Percentiles rank a stretch among this genome's conserved stretches.
These are phyloP conservation scores for Athene noctua DNA, from an alignment of 2,113 vertebrate species.

Conservation along the genomic window DNA sequence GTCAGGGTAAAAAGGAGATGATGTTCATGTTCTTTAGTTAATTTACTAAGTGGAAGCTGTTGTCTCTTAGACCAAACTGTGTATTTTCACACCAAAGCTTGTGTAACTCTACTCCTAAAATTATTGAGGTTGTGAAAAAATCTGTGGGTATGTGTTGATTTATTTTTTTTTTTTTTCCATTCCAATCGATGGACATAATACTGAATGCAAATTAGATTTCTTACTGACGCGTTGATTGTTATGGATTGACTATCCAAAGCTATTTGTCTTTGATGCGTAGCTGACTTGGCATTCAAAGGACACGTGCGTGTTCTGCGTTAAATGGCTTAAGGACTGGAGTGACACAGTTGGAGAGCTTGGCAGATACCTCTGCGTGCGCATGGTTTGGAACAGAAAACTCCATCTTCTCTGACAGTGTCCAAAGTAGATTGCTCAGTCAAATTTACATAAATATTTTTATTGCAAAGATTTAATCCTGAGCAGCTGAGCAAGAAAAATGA, in stretches of 20 bases:
- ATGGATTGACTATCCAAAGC: not conserved
- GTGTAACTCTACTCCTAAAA: not conserved
- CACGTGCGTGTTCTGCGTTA: conserved; percentile 13
- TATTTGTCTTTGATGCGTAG: not conserved
- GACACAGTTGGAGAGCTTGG: conserved; percentile 39
- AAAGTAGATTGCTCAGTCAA: not conserved
- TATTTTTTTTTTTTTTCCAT: not conserved
- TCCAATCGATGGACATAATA: not conserved
- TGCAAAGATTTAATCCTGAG: not conserved
- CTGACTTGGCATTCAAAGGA: conserved; percentile 12
- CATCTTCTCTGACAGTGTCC: not conserved
- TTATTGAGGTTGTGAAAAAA: not conserved
- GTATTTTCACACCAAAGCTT: not conserved
- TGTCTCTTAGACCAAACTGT: not conserved
- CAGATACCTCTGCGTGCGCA: not conserved
- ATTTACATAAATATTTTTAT: conserved; percentile 14
- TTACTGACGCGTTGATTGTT: not conserved
- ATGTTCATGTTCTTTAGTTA: not conserved
- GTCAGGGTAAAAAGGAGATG: not conserved
- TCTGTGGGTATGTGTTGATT: not conserved
- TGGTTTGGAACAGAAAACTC: conserved; percentile 13
- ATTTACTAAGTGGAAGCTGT: not conserved
- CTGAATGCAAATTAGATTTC: not conserved
- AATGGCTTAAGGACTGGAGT: conserved; percentile 38
- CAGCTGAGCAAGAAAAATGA: not conserved